Percentiles rank a stretch among this genome's conserved stretches.
Conservation (phyloP, 1,140 invertebrate genomes). For the Sitodiplosis mosellana region DNA sequence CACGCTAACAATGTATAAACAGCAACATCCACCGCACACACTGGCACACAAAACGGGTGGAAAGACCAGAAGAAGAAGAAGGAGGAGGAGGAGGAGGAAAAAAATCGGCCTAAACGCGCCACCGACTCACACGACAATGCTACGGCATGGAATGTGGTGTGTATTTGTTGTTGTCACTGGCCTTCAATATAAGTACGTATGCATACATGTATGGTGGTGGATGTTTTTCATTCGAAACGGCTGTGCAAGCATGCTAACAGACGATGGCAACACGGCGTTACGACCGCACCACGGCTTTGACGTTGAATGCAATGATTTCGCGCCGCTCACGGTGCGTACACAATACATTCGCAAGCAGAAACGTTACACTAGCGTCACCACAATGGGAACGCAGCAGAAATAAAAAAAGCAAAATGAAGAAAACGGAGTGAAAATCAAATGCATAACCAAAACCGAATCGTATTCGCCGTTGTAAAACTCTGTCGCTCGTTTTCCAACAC, state of each 20-base stretch:
- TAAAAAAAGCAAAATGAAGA: too few relatives aligned
- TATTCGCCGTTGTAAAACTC: too few relatives aligned
- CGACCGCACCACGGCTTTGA: neutral
- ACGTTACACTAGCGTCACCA: too few relatives aligned
- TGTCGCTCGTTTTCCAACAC: too few relatives aligned
- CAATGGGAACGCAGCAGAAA: too few relatives aligned
- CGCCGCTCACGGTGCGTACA: neutral
- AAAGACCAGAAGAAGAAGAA: constrained; percentile 5
- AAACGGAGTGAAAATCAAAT: too few relatives aligned
- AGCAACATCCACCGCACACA: constrained; percentile 8
- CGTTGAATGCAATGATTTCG: neutral
- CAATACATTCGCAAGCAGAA: constrained; percentile 1
- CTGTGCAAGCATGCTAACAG: neutral
- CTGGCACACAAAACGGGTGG: neutral
- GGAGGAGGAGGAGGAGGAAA: constrained; percentile 2
- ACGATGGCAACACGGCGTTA: neutral
- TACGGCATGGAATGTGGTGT: constrained; percentile 9
- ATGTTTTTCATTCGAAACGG: neutral
- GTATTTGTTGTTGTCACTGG: constrained; percentile 3
- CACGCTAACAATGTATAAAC: constrained; percentile 4
- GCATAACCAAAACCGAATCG: too few relatives aligned
- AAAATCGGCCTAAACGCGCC: constrained; percentile 6
- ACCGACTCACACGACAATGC: constrained; percentile 5
- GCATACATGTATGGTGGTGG: neutral
- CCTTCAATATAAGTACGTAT: constrained; percentile 6